phyloP scores from a whole-genome alignment of 2,113 vertebrate genomes.

The Damaliscus lunatus region DNA sequence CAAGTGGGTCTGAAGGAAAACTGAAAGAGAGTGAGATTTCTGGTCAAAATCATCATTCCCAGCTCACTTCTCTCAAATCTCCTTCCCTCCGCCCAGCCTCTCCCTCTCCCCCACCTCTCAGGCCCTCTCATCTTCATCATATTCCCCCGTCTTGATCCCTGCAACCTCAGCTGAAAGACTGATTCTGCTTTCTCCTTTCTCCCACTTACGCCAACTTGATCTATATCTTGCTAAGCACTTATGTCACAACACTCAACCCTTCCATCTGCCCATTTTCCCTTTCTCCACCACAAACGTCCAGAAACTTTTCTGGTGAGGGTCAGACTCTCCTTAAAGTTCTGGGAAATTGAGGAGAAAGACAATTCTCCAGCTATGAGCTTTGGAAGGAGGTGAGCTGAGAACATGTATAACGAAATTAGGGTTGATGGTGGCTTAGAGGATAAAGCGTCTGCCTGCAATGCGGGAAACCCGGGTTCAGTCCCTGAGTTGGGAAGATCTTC shows the following conservation, averaged over 20 bases:
- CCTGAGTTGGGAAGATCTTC: too few species aligned
- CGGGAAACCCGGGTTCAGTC: too few species aligned
- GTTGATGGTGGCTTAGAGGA: background rate
- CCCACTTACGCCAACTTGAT: background rate
- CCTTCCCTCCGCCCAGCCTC: background rate
- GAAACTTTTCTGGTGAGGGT: background rate
- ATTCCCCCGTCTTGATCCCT: background rate
- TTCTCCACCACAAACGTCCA: background rate
- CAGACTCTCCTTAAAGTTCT: background rate
- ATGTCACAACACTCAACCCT: accelerated
- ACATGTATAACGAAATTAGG: background rate
- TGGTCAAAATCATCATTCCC: background rate
- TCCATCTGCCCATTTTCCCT: background rate
- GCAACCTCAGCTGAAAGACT: background rate
- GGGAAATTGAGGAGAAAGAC: background rate
- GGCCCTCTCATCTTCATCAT: background rate
- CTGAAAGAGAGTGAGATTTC: background rate
- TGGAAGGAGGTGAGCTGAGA: background rate
- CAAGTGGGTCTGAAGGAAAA: background rate
- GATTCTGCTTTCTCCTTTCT: background rate
- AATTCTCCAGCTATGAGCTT: background rate
- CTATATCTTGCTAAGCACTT: background rate
- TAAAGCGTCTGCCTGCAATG: too few species aligned
- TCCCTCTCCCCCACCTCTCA: background rate
- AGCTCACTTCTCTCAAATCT: background rate